phyloP scores from a whole-genome alignment of 2,113 vertebrate species.

The Sigmodon hispidus region DNA sequence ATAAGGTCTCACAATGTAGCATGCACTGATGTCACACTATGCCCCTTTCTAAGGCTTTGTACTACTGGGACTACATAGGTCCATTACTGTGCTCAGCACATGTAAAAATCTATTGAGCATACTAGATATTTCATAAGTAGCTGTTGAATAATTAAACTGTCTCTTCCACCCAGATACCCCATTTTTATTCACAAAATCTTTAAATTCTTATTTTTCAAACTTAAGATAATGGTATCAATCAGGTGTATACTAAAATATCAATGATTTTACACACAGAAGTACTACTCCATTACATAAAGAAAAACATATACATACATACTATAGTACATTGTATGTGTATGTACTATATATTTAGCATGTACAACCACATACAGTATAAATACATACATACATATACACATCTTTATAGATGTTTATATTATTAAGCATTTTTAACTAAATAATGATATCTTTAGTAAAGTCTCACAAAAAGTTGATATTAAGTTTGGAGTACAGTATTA shows the following conservation, averaged over 20 bases:
- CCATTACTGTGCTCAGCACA: neutral
- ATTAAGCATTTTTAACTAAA: conserved; percentile 9
- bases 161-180: neutral
- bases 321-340: neutral
- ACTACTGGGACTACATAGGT: neutral
- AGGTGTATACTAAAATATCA: neutral
- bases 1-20: neutral
- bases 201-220: conserved; percentile 24
- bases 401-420: neutral
- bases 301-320: conserved; percentile 22
- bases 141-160: neutral
- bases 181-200: neutral
- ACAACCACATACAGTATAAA: neutral
- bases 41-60: neutral
- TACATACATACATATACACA: neutral
- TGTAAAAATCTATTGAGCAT: neutral
- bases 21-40: neutral
- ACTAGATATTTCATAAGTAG: neutral
- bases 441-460: conserved; percentile 27
- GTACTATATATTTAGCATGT: neutral
- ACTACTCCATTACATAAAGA: neutral
- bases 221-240: conserved; percentile 18
- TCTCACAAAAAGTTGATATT: conserved; percentile 26
- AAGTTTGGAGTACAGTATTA: conserved; percentile 37
- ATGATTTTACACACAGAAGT: conserved; percentile 11